phyloP scores from a whole-genome alignment of 2,888 invertebrate genomes.

The Sphaerophoria rueppellii region DNA sequence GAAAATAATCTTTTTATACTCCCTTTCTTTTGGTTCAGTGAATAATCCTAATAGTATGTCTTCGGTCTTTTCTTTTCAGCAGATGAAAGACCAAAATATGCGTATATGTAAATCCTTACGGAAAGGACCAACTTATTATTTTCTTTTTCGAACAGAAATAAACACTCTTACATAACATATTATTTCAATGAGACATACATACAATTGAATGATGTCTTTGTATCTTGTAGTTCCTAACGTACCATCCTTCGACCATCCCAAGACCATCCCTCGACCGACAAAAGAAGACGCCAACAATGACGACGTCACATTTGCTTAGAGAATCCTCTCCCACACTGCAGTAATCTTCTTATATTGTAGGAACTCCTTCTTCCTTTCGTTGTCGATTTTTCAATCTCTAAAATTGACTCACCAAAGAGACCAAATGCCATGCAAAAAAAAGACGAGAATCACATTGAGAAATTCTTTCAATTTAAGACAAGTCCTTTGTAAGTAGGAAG shows the following conservation, averaged over 20 bases:
- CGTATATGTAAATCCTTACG: conserved; percentile 48
- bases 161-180: conserved; percentile 14
- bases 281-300: not conserved
- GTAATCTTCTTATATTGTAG: not conserved
- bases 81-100: not conserved
- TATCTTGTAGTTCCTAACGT: conserved; percentile 10
- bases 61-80: not conserved
- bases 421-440: not conserved
- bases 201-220: conserved; percentile 36
- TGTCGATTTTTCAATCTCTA: conserved; percentile 15
- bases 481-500: not conserved
- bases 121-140: conserved; percentile 30
- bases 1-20: conserved; percentile 37
- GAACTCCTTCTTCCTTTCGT: not conserved
- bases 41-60: conserved; percentile 25
- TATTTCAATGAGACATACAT: conserved; percentile 9
- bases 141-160: too few species aligned
- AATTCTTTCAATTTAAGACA: conserved; percentile 28
- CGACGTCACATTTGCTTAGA: conserved; percentile 30
- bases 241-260: not conserved
- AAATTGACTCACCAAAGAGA: conserved; percentile 32
- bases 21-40: conserved; percentile 57
- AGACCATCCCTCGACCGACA: not conserved
- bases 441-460: conserved; percentile 24
- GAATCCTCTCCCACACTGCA: not conserved